Evolutionary conservation across 37 sponge, comb jelly and placozoan genomes (phyloP).

Genomic region (Spongilla lacustris): DNA sequence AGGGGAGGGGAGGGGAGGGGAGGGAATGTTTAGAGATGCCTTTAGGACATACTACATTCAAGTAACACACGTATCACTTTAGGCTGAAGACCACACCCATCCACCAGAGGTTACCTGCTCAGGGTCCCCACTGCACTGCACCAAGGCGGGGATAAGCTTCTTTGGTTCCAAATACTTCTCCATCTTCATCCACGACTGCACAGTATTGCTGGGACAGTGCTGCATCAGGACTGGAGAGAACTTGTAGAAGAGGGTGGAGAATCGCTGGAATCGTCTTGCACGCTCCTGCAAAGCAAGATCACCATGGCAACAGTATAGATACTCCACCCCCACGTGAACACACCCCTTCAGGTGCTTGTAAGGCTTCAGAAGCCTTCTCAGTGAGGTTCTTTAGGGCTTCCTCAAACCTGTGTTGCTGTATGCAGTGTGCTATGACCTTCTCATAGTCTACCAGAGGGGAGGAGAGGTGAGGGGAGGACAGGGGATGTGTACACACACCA

Average conservation of each 20-base stretch:
- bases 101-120: no score
- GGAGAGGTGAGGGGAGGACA: not conserved
- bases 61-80: no score
- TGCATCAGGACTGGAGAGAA: slow-evolving; percentile 89
- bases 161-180: slow-evolving; percentile 66
- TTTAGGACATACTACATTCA: no score
- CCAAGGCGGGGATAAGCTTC: slow-evolving; percentile 88
- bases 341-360: slow-evolving; percentile 33
- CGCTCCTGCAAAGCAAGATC: slow-evolving; percentile 4
- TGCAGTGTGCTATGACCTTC: slow-evolving; percentile 85
- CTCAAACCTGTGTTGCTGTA: slow-evolving; percentile 72
- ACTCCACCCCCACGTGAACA: no score
- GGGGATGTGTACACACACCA: not conserved
- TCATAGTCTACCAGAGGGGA: slow-evolving; percentile 70
- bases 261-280: slow-evolving; percentile 27
- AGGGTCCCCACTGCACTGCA: slow-evolving; percentile 65
- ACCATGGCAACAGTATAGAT: no score
- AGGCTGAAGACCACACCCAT: no score
- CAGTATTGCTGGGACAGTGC: slow-evolving; percentile 78
- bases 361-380: slow-evolving; percentile 30
- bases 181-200: slow-evolving; percentile 78
- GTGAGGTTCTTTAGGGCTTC: slow-evolving; percentile 81
- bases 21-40: no score
- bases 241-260: slow-evolving; percentile 83
- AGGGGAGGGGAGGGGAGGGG: no score